Base-by-base conservation (phyloP, 1,140 invertebrate species). In the Theocolax elegans region DNA sequence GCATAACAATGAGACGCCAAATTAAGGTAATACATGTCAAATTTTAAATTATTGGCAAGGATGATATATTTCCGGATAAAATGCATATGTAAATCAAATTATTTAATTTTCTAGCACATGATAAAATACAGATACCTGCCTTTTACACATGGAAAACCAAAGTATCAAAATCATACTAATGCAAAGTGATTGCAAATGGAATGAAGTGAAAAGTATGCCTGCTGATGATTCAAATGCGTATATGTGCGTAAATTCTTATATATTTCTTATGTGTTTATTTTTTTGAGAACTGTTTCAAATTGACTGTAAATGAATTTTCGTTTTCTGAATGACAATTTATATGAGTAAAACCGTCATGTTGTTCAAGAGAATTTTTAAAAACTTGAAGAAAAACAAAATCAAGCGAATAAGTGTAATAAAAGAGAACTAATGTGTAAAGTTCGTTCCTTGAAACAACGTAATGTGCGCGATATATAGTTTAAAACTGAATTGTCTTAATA, bases 1-100 rank as follows among this genome's bases (percentile, higher is more conserved):
- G 95, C 85, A 95, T 99, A 77, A 99, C 98, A 54, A 99, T 99
- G 98, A 99, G 99, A 86, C 91, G 97, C 81, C 98, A 99, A 90
- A 99, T 99, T 77, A 98, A 94, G 92, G 96, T 98, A 89, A 89
- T 6, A 35, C 31, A 6, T 35, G 10, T 35, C 10, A 35, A 35
- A 35, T 6, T 35, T 35, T 35, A 35, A 35, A 6, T 35, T 44
- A n/a, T n/a, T n/a, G n/a, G n/a, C n/a, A n/a, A n/a, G n/a, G n/a
- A n/a, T n/a, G n/a, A n/a, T 38, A 38, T n/a, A 58, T 38, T 58
- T 70, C 19, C n/a, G n/a, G n/a, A n/a, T 25, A 42, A 54, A 49
- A 27, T 35, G 35, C 63, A 58, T 35, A 13, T 44, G 56, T 49
- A 56, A 73, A 67, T 35, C 21, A 35, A 56, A 53, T 29, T 10